Evolutionary conservation across 2,888 invertebrate genomes (phyloP), one percentile per base, ranked within the genome.

Genomic region (Acrocera orbiculus): DNA sequence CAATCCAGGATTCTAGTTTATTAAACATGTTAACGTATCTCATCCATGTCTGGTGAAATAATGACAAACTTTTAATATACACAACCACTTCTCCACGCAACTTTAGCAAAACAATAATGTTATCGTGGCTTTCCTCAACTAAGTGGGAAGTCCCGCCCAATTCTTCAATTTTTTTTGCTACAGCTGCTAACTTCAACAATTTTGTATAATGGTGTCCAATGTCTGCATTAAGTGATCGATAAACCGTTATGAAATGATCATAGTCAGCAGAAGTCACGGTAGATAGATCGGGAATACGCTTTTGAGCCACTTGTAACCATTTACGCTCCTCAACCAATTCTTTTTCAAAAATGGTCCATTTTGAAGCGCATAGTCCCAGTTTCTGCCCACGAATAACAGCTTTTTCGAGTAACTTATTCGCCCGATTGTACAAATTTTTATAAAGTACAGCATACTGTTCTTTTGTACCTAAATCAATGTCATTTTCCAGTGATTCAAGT

Each of bases 251-350:
- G 49, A 81, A 85, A 47, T 82, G 80, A 50, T 85, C 79, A 46
- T 79, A 83, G 50, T 87, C 85, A 7, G 73, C 73, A 2, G 85
- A 81, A 1, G 80, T 82, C 0, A 86, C 80, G 11, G 73, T 76
- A 23, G 72, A 73, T 2, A 86, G 61, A 50, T 83, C 80, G 0
- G 86, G 87, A 3, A 85, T 75, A 44, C 85, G 66, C 56, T 85
- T 82, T 49, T 80, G 76, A 15, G 83, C 82, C 4, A 85, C 79
- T 49, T 77, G 74, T 3, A 86, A 58, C 86, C 86, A 86, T 45
- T 77, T 76, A 29, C 70, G 63, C 58, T 86, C 86, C 47, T 83
- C 85, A 41, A 75, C 76, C 65, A 86, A 75, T 2, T 80, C 78
- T 49, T 80, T 78, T 50, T 82, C 78, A 2, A 86, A 58, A 4